phyloP scores from a whole-genome alignment of 2,888 invertebrate genomes.

The Aleiodes leptofemur region DNA sequence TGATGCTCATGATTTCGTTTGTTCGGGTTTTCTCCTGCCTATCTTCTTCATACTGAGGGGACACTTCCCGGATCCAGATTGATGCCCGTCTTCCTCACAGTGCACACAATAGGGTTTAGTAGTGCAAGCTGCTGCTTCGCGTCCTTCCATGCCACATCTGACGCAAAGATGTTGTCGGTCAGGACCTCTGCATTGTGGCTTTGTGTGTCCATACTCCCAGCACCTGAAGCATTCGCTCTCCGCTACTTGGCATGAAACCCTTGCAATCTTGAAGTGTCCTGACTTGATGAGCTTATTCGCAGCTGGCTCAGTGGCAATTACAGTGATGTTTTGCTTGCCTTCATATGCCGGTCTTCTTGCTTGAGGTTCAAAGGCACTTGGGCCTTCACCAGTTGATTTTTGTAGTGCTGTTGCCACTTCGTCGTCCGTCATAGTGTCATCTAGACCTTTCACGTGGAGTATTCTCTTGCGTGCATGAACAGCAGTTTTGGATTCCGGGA shows the following conservation, averaged over 20 bases:
- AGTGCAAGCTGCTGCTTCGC: too few species aligned
- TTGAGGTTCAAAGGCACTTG: constrained; percentile 46
- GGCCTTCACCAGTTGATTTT: neutral
- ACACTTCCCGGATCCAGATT: too few species aligned
- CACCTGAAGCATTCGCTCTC: constrained; percentile 51
- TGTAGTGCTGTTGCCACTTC: constrained; percentile 31
- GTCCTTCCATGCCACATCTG: too few species aligned
- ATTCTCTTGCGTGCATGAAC: too few species aligned
- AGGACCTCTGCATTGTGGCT: constrained; percentile 48
- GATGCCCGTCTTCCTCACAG: too few species aligned
- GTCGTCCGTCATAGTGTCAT: too few species aligned
- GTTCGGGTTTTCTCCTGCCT: too few species aligned
- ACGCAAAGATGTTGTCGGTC: constrained; percentile 50
- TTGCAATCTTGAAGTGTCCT: constrained; percentile 41
- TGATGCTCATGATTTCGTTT: neutral
- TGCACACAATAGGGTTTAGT: too few species aligned
- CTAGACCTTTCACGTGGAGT: too few species aligned
- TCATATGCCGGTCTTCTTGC: constrained; percentile 54
- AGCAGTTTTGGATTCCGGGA: too few species aligned
- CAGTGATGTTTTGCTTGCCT: constrained; percentile 51
- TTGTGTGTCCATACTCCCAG: constrained; percentile 50
- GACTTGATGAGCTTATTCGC: too few species aligned
- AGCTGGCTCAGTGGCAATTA: constrained; percentile 42
- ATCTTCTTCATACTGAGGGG: too few species aligned
- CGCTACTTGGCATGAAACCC: constrained; percentile 41